Percentiles rank a stretch among this genome's conserved stretches.
These are phyloP conservation scores for Tokudaia tokunoshimensis DNA, from an alignment of 2,797 vertebrate genomes.

Conservation along the genomic window DNA sequence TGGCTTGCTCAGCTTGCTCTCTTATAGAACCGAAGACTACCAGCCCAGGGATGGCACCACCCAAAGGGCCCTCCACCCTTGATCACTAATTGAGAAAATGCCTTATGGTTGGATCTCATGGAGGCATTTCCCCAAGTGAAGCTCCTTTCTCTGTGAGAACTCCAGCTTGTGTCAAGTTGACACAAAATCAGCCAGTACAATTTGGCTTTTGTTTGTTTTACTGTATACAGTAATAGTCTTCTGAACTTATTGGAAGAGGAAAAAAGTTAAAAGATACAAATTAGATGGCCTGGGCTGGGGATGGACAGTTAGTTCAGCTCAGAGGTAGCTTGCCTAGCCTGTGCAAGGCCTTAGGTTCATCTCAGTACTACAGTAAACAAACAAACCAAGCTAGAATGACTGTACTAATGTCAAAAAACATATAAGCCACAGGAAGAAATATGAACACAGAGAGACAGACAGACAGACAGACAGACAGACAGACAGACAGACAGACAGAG, in stretches of 20 bases:
- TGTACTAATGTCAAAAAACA: not conserved
- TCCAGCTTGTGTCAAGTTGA: too few species aligned
- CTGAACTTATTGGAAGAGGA: not conserved
- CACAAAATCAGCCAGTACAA: too few species aligned
- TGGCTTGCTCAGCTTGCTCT: too few species aligned
- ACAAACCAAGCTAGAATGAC: not conserved
- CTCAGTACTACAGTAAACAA: not conserved
- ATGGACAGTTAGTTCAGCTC: too few species aligned
- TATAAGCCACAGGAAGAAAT: not conserved
- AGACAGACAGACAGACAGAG: too few species aligned
- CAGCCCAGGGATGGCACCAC: too few species aligned
- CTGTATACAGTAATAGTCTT: not conserved
- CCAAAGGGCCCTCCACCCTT: too few species aligned
- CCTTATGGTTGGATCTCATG: too few species aligned
- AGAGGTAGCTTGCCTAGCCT: not conserved
- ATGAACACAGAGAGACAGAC: not conserved
- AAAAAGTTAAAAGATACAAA: slow-evolving; percentile 28
- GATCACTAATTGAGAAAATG: too few species aligned
- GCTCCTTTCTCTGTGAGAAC: too few species aligned
- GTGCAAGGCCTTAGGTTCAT: not conserved
- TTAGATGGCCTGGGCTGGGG: not conserved
- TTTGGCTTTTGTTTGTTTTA: not conserved
- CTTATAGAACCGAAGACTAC: too few species aligned
- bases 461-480: not conserved
- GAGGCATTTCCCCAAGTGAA: too few species aligned